phyloP scores from a whole-genome alignment of 2,888 invertebrate species.

The Amitus sp. region DNA sequence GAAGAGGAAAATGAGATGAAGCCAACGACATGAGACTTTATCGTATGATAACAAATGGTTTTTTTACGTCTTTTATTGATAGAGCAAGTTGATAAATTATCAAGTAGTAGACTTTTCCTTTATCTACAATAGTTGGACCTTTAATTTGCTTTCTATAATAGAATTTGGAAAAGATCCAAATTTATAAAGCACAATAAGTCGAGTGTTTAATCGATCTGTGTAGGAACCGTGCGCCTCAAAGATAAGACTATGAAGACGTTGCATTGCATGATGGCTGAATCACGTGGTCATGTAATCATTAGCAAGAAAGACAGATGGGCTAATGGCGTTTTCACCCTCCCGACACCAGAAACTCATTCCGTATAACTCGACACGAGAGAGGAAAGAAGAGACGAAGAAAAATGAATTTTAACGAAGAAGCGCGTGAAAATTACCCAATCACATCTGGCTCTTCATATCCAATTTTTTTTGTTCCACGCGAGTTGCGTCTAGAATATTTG shows the following conservation, averaged over 20 bases:
- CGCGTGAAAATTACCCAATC: conserved; percentile 11
- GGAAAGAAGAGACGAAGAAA: background rate
- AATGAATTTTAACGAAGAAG: conserved; percentile 10
- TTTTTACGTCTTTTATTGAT: conserved; percentile 28
- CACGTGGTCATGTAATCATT: conserved; percentile 54
- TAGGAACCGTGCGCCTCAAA: conserved; percentile 19
- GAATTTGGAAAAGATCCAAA: background rate
- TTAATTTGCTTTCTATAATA: no score
- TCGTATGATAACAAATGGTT: conserved; percentile 46
- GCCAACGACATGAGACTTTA: conserved; percentile 31
- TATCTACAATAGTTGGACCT: no score
- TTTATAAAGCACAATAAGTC: background rate
- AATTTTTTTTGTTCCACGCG: conserved; percentile 14
- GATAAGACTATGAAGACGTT: conserved; percentile 24
- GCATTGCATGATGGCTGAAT: conserved; percentile 28
- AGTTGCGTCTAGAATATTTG: no score
- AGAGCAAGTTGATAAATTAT: conserved; percentile 41
- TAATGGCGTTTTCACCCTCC: conserved; percentile 47
- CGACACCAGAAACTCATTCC: conserved; percentile 15
- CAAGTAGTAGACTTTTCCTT: no score
- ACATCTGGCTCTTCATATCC: conserved; percentile 5
- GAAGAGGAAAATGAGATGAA: conserved; percentile 35
- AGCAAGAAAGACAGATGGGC: conserved; percentile 54
- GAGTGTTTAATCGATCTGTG: conserved; percentile 13
- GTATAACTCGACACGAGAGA: conserved; percentile 11